Conservation (phyloP, 2,797 vertebrate genomes). For the Adrianichthys oophorus region DNA sequence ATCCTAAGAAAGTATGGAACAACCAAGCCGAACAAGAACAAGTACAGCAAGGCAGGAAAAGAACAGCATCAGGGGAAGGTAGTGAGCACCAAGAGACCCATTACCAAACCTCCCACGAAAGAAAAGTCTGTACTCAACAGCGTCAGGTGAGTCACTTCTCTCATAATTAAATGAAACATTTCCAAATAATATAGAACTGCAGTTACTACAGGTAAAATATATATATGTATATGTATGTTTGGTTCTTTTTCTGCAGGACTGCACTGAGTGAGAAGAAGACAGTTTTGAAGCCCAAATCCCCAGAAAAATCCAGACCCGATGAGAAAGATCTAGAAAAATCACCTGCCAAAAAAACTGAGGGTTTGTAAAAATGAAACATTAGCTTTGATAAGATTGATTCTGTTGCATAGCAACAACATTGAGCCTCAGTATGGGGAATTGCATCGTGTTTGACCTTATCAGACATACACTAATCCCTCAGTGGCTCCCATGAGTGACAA, state of each 20-base stretch:
- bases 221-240: background rate
- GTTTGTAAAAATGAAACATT: conserved; percentile 59
- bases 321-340: conserved; percentile 97
- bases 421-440: too few relatives aligned
- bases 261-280: conserved; percentile 97
- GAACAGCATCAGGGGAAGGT: conserved; percentile 97
- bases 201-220: background rate
- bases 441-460: too few relatives aligned
- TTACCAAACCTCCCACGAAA: conserved; percentile 91
- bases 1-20: conserved; percentile 95
- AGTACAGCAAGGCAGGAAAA: conserved; percentile 93
- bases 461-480: too few relatives aligned
- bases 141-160: conserved; percentile 81
- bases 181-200: too few relatives aligned
- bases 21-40: conserved; percentile 94
- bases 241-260: conserved; percentile 72
- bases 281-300: conserved; percentile 93
- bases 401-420: too few relatives aligned
- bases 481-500: too few relatives aligned
- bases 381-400: conserved; percentile 1
- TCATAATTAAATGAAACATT: background rate
- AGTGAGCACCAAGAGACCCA: conserved; percentile 94
- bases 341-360: conserved; percentile 94
- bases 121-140: conserved; percentile 94
- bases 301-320: conserved; percentile 92